phyloP scores from a whole-genome alignment of 37 sponge, comb jelly and placozoan genomes.

The Diacarnus erythraeanus region DNA sequence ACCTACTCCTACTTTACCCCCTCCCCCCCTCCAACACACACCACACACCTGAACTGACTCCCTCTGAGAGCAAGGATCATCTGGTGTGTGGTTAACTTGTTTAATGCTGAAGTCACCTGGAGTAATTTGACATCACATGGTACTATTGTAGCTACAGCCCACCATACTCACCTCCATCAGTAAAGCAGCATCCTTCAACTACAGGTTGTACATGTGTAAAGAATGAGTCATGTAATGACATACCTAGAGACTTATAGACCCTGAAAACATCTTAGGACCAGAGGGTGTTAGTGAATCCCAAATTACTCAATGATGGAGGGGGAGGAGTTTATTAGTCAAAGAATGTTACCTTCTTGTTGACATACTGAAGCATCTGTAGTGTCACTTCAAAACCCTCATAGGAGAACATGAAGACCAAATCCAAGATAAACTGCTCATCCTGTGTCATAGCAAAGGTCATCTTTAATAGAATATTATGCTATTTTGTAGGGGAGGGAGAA shows the following conservation, averaged over 20 bases:
- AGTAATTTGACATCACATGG: background rate
- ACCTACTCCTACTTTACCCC: no score
- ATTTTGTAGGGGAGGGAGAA: no score
- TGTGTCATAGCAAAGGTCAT: background rate
- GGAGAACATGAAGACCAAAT: constrained; percentile 21
- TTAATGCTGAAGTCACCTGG: constrained; percentile 7
- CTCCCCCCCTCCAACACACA: no score
- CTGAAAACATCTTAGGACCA: no score
- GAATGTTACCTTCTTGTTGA: constrained; percentile 24
- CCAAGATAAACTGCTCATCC: constrained; percentile 25
- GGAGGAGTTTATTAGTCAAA: constrained; percentile 1
- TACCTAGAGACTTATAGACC: no score
- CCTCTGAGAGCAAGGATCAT: constrained; percentile 10
- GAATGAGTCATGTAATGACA: no score
- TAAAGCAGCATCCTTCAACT: background rate
- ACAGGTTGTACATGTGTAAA: constrained; percentile 8
- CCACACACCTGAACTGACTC: constrained; percentile 17
- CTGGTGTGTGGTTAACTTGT: constrained; percentile 33
- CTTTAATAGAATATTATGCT: no score
- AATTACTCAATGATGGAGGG: background rate
- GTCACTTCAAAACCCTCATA: constrained; percentile 14
- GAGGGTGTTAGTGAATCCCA: no score
- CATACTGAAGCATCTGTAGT: constrained; percentile 8
- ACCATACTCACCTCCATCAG: background rate
- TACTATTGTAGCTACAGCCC: background rate